A percentile compares a stretch with the other conserved stretches of the same genome.
Conservation (phyloP, 2,797 vertebrate species). For the Pelodytes ibericus region DNA sequence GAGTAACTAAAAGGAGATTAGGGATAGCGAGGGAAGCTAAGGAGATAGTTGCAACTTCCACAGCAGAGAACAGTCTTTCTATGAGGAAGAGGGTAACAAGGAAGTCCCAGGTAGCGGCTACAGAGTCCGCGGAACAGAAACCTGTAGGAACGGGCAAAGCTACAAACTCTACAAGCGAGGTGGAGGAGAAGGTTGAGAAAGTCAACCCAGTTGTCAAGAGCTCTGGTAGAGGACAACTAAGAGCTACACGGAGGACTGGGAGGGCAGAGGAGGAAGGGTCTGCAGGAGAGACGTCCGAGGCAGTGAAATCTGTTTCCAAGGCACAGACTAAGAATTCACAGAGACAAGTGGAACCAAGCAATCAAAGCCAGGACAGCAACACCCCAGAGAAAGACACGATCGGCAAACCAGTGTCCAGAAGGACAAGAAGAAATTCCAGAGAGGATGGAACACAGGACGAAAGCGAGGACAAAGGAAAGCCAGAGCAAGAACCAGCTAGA, state of each 20-base stretch:
- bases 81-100: constrained; percentile 4
- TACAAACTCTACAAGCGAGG: neutral
- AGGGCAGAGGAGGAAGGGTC: constrained; percentile 11
- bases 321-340: neutral
- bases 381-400: neutral
- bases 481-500: neutral
- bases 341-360: neutral
- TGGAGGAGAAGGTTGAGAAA: neutral
- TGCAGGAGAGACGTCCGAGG: neutral
- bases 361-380: neutral
- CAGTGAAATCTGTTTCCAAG: neutral
- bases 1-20: neutral
- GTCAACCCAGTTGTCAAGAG: neutral
- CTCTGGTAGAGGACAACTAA: constrained; percentile 3
- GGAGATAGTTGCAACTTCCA: neutral
- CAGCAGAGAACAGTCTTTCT: neutral
- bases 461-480: no score
- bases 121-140: neutral
- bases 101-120: neutral
- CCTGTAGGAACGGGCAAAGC: neutral
- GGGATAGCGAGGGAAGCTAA: neutral
- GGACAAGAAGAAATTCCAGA: neutral
- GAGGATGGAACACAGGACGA: no score
- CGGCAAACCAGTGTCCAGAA: neutral
- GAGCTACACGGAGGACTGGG: neutral